A percentile compares a stretch with the other conserved stretches of the same genome.
Conservation (phyloP, 2,797 vertebrate genomes). For the Chelon auratus region DNA sequence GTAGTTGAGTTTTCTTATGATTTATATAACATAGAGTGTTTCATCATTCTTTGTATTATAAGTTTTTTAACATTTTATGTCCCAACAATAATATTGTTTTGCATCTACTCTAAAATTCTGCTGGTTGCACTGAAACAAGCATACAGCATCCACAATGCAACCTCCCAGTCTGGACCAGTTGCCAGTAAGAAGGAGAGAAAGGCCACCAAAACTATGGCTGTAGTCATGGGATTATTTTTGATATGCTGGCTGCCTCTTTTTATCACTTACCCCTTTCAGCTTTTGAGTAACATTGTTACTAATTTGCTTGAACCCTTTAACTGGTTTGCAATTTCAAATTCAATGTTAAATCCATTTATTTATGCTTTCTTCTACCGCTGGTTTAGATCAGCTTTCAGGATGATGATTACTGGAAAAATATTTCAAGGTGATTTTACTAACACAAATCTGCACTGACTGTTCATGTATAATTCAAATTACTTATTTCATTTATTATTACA, state of each 20-base stretch:
- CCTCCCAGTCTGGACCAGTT: neutral
- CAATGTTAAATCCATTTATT: conserved; percentile 46
- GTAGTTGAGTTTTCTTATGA: too few relatives aligned
- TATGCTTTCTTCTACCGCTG: conserved; percentile 58
- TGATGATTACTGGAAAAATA: conserved; percentile 18
- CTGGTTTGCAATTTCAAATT: conserved; percentile 38
- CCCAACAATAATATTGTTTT: neutral
- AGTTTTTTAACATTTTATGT: neutral
- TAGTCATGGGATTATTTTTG: conserved; percentile 1
- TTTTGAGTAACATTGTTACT: neutral
- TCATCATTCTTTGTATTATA: too few relatives aligned
- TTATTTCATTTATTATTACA: too few relatives aligned
- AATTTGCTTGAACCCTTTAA: conserved; percentile 19
- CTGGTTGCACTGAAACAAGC: conserved; percentile 83
- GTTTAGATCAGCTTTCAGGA: conserved; percentile 66
- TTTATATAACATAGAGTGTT: too few relatives aligned
- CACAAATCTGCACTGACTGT: neutral
- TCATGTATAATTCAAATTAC: too few relatives aligned
- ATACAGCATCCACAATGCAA: conserved; percentile 76
- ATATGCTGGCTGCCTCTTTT: conserved; percentile 4
- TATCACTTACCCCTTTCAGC: neutral
- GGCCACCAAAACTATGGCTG: neutral
- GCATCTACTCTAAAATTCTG: conserved; percentile 82
- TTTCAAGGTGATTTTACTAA: conserved; percentile 2
- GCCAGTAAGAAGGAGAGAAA: neutral